A percentile compares a stretch with the other conserved stretches of the same genome.
These are phyloP conservation scores for Latrodectus elegans DNA, from an alignment of 2,888 invertebrate species.

Conservation along the genomic window DNA sequence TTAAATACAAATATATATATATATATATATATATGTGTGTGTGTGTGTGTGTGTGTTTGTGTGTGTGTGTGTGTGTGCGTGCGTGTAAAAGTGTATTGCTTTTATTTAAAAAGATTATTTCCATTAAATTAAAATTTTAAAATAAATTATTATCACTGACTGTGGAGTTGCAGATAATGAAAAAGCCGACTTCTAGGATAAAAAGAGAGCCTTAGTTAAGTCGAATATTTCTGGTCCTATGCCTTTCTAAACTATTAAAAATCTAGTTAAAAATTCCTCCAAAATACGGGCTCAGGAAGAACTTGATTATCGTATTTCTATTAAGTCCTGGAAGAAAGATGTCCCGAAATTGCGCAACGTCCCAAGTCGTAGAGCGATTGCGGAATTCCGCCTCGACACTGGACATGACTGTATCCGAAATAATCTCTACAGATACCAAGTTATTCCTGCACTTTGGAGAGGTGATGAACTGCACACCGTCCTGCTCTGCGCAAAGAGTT, in stretches of 20 bases:
- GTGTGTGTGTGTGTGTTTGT: no score
- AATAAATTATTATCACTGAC: no score
- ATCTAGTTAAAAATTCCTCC: neutral
- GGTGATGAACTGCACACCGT: neutral
- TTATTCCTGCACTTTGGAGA: neutral
- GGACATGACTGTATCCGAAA: neutral
- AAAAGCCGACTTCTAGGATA: no score
- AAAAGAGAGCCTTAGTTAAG: no score
- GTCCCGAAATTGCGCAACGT: neutral
- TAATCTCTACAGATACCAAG: neutral
- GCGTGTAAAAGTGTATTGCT: no score
- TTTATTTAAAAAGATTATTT: no score
- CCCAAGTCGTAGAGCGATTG: neutral
- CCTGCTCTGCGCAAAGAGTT: neutral
- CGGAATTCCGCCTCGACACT: neutral
- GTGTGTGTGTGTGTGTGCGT: no score
- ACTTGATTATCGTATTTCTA: neutral
- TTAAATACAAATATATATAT: no score
- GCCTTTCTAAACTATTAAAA: neutral
- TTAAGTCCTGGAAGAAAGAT: neutral
- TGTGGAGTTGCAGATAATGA: no score
- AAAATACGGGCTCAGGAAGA: neutral
- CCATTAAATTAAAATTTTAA: no score
- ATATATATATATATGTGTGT: no score
- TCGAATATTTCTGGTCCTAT: no score